These are phyloP conservation scores for Eupsilia transversa DNA, from an alignment of 2,888 invertebrate genomes.

Conservation along the genomic window DNA sequence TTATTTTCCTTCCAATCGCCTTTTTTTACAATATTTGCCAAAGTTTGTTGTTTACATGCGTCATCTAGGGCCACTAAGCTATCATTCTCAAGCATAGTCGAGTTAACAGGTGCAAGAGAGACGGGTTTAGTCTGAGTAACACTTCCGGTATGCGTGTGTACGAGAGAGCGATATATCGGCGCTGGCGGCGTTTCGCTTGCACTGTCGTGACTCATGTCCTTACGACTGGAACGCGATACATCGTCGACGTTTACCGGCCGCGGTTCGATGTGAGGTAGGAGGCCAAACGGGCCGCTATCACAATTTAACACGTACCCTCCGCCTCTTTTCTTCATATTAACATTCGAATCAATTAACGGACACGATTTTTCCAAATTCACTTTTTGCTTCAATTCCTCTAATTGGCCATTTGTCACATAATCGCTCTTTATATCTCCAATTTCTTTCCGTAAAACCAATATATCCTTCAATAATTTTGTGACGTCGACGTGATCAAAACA, in stretches of 20 bases:
- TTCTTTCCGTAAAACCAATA: too few species aligned
- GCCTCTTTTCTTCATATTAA: background rate
- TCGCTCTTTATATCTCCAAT: too few species aligned
- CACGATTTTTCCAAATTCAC: too few species aligned
- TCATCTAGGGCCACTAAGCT: background rate
- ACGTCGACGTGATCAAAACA: too few species aligned
- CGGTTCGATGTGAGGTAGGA: conserved; percentile 2
- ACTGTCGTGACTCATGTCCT: conserved; percentile 4
- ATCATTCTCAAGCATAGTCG: background rate
- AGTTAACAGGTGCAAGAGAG: conserved; percentile 1
- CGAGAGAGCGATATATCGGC: conserved; percentile 11
- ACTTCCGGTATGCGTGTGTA: background rate
- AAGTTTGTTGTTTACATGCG: conserved; percentile 4
- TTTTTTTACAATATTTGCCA: conserved; percentile 1
- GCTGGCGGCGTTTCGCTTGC: background rate
- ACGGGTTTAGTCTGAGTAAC: background rate
- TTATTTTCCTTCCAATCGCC: conserved; percentile 14
- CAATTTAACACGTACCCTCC: background rate
- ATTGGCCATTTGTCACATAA: too few species aligned
- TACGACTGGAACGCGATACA: background rate
- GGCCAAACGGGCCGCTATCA: conserved; percentile 2
- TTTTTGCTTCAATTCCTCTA: too few species aligned
- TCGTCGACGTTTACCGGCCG: background rate
- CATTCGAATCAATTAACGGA: too few species aligned
- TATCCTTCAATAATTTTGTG: too few species aligned